phyloP scores from a whole-genome alignment of 2,113 vertebrate species.

The Pyxicephalus adspersus region DNA sequence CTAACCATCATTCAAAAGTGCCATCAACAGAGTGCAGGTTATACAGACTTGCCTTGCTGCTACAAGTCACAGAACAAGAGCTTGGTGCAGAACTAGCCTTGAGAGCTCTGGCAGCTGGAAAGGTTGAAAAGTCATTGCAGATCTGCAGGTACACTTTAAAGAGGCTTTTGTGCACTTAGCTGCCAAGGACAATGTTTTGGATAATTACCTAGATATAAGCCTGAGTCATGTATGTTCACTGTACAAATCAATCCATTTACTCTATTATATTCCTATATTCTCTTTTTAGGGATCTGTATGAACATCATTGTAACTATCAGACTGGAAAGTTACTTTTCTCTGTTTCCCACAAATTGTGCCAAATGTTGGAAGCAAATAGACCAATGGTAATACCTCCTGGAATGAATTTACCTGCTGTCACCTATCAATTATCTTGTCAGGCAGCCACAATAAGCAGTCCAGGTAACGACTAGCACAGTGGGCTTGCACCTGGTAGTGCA shows the following conservation, averaged over 20 bases:
- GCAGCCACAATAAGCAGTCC: constrained; percentile 85
- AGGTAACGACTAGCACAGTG: constrained; percentile 70
- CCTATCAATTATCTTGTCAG: constrained; percentile 83
- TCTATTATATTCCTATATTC: neutral
- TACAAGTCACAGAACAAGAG: constrained; percentile 79
- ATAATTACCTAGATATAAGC: too few relatives aligned
- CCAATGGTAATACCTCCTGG: constrained; percentile 77
- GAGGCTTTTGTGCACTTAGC: too few relatives aligned
- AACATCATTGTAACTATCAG: constrained; percentile 74
- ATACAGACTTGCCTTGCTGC: constrained; percentile 77
- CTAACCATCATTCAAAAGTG: constrained; percentile 65
- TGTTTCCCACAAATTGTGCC: constrained; percentile 83
- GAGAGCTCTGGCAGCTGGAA: constrained; percentile 78
- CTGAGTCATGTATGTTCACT: too few relatives aligned
- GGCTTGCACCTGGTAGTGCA: too few relatives aligned
- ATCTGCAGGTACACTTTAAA: constrained; percentile 82
- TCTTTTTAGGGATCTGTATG: constrained; percentile 77
- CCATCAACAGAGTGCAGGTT: constrained; percentile 71
- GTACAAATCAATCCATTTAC: too few relatives aligned
- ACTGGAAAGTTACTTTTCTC: constrained; percentile 83
- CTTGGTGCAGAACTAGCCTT: constrained; percentile 81
- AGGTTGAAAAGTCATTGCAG: constrained; percentile 78
- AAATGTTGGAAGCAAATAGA: constrained; percentile 83
- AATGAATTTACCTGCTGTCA: constrained; percentile 80
- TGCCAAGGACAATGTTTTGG: too few relatives aligned